Evolutionary conservation across 1,140 invertebrate genomes (phyloP), one percentile per base, ranked within the genome.

Genomic region (Drosophila malerkotliana): DNA sequence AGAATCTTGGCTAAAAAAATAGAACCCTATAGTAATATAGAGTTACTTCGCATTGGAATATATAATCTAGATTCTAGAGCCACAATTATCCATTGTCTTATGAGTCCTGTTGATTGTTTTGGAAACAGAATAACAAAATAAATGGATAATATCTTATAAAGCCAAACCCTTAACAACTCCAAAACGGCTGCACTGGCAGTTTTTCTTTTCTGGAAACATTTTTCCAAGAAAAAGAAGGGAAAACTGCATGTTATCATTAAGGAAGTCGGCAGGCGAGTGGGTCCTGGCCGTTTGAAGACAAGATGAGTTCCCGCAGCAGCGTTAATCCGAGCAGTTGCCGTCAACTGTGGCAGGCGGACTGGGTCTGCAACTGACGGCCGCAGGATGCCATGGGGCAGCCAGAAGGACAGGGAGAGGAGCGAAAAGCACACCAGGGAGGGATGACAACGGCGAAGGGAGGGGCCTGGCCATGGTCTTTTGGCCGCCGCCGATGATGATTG

Each of bases 401-500:
- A 28, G 26, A 28, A 28, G 6, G 26, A 0, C 5, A 28, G 26
- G 5, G 6, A 7, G 26, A 6, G 26, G 26, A 28, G 26, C 5
- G 26, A 28, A 7, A 28, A 28, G 7, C 26, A 6, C 4, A 28
- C 26, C 12, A 24, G 18, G 12, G 41, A 4, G 1, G 15, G 15
- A 4, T 6, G 18, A 9, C 2, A 2, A 21, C 30, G 60, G 45
- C 26, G 47, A 26, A 44, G 41, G 68, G 49, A 59, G 15, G 41
- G 41, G 41, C 41, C 41, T 18, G 41, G 41, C 5, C 41, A 57
- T 59, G 52, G 62, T 64, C 83, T 67, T 78, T 81, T 82, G 52
- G 55, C 79, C 75, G 82, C 77, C 67, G 71, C 74, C 82, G 72
- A 72, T 72, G 83, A 88, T 88, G 82, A 87, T 83, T 87, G 82